These are phyloP conservation scores for Otolemur garnettii DNA, from an alignment of 2,113 vertebrate species.

Conservation along the genomic window DNA sequence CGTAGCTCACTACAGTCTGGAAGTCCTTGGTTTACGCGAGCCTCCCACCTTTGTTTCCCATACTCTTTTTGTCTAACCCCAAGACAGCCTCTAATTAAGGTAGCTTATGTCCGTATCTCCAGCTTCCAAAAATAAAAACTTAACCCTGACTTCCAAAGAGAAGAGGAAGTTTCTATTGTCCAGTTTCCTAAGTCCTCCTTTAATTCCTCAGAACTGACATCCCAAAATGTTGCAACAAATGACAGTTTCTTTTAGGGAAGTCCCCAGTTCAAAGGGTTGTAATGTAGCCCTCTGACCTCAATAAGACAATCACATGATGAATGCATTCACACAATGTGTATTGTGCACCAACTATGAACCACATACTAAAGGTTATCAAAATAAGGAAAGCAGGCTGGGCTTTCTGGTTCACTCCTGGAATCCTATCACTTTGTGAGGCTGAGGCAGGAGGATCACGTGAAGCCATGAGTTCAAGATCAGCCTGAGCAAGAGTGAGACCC, in stretches of 20 bases:
- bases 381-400: neutral
- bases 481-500: too few relatives aligned
- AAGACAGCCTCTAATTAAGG: slow-evolving; percentile 9
- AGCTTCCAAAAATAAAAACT: neutral
- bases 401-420: too few relatives aligned
- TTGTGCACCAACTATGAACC: neutral
- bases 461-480: too few relatives aligned
- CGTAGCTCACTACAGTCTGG: too few relatives aligned
- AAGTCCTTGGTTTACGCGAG: too few relatives aligned
- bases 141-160: neutral
- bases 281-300: neutral
- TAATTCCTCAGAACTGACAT: neutral
- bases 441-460: too few relatives aligned
- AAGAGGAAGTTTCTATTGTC: neutral
- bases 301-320: neutral
- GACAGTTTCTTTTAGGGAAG: neutral
- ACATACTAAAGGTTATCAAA: neutral
- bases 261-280: fast-evolving
- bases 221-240: neutral
- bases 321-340: too few relatives aligned
- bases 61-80: neutral
- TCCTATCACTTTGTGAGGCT: too few relatives aligned
- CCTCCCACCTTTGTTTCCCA: too few relatives aligned
- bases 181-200: neutral
- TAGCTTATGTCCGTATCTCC: neutral